Percentiles rank a stretch among this genome's conserved stretches.
Conservation (phyloP, 2,797 vertebrate species). For the Falco berigora region DNA sequence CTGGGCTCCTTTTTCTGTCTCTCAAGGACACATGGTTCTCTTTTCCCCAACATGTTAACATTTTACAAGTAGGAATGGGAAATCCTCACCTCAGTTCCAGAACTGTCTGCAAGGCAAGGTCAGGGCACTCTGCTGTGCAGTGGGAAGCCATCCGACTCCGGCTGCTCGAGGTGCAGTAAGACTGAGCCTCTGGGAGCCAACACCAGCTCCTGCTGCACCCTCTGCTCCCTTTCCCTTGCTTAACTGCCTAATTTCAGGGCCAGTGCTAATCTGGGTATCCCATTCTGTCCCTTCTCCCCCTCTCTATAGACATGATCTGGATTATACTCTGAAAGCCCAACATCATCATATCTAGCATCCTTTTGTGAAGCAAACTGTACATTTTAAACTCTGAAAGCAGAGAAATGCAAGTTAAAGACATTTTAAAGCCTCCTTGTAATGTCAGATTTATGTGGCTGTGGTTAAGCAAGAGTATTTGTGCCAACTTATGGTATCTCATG, state of each 20-base stretch:
- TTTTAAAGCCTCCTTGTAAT: not conserved
- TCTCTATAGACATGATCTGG: accelerated
- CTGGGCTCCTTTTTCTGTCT: not conserved
- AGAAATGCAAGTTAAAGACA: not conserved
- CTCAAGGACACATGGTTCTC: not conserved
- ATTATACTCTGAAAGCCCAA: not conserved
- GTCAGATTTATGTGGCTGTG: not conserved
- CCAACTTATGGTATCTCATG: not conserved
- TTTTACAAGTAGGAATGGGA: not conserved
- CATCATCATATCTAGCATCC: not conserved
- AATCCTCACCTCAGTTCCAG: not conserved
- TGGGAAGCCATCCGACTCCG: not conserved
- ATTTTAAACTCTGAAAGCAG: not conserved
- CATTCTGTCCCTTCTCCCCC: not conserved
- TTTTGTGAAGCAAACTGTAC: not conserved
- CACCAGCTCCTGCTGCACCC: not conserved
- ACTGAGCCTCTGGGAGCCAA: not conserved
- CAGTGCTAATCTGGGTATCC: accelerated
- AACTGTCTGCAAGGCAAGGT: not conserved
- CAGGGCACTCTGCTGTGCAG: not conserved
- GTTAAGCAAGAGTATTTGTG: not conserved
- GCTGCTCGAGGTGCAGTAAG: not conserved
- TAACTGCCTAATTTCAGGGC: not conserved
- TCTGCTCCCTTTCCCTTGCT: not conserved
- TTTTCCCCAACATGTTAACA: not conserved